phyloP scores from a whole-genome alignment of 2,113 vertebrate genomes.

The Megaceryle maxima region DNA sequence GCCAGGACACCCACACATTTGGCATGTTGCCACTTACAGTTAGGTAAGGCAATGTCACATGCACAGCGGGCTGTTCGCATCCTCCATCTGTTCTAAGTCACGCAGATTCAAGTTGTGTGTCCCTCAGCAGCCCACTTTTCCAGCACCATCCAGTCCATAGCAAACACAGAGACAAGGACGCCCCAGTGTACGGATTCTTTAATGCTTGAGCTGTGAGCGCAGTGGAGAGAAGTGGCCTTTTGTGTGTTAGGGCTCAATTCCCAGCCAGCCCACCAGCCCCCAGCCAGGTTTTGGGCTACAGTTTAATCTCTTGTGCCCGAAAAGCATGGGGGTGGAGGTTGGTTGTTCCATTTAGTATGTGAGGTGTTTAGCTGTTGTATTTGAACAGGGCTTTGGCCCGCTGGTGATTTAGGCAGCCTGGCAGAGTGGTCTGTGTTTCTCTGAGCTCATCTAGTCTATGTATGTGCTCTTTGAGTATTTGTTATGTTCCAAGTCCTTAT shows the following conservation, averaged over 20 bases:
- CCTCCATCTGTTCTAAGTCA: slow-evolving; percentile 60
- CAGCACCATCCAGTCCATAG: background rate
- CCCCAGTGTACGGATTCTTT: background rate
- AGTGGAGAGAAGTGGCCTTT: background rate
- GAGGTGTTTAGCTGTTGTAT: background rate
- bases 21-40: slow-evolving; percentile 25
- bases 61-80: slow-evolving; percentile 45
- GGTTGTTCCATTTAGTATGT: background rate
- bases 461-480: background rate
- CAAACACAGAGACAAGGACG: background rate
- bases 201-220: background rate
- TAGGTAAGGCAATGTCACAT: slow-evolving; percentile 32
- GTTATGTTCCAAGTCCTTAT: background rate
- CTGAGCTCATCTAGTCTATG: background rate
- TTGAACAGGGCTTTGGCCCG: background rate
- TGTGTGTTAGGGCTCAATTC: background rate
- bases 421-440: background rate
- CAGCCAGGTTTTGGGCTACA: background rate
- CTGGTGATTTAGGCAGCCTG: background rate
- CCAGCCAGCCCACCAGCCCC: too few species aligned
- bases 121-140: slow-evolving; percentile 30
- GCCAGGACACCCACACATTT: slow-evolving; percentile 53
- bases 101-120: slow-evolving; percentile 18
- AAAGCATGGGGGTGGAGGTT: background rate
- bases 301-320: background rate